Percentiles rank a stretch among this genome's conserved stretches.
These are phyloP conservation scores for Masnerella sp. DNA, from an alignment of 2,888 invertebrate genomes.

Conservation along the genomic window DNA sequence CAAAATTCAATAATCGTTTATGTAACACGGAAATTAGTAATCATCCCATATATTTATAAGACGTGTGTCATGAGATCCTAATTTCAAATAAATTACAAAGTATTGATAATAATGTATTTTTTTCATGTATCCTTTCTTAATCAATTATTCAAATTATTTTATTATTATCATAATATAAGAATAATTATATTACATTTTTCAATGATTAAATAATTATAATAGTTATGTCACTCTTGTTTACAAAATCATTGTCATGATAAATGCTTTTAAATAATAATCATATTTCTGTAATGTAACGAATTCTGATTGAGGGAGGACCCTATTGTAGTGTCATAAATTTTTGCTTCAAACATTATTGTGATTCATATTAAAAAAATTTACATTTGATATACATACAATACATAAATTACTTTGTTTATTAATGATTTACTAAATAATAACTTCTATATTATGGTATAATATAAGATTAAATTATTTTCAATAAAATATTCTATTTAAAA, in stretches of 20 bases:
- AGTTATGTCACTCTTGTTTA: slow-evolving; percentile 18
- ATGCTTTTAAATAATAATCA: slow-evolving; percentile 9
- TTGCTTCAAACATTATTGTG: too few relatives aligned
- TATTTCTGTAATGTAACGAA: neutral
- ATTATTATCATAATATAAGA: slow-evolving; percentile 23
- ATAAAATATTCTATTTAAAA: too few relatives aligned
- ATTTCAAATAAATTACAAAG: slow-evolving; percentile 21
- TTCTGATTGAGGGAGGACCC: too few relatives aligned
- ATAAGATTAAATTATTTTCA: too few relatives aligned
- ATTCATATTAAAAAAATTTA: too few relatives aligned
- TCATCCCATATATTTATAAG: slow-evolving; percentile 23
- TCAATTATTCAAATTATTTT: neutral
- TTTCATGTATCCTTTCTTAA: neutral
- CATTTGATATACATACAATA: too few relatives aligned
- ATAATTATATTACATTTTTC: slow-evolving; percentile 14
- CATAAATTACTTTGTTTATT: too few relatives aligned
- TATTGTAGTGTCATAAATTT: too few relatives aligned
- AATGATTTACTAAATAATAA: too few relatives aligned
- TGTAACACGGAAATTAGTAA: slow-evolving; percentile 12
- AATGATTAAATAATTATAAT: slow-evolving; percentile 5
- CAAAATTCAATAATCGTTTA: slow-evolving; percentile 2
- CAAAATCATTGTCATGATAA: slow-evolving; percentile 17
- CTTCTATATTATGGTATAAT: too few relatives aligned
- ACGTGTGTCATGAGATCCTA: slow-evolving; percentile 8
- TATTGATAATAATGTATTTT: neutral